Evolutionary conservation across 2,113 vertebrate species (phyloP).

Genomic region (Thermophis baileyi): DNA sequence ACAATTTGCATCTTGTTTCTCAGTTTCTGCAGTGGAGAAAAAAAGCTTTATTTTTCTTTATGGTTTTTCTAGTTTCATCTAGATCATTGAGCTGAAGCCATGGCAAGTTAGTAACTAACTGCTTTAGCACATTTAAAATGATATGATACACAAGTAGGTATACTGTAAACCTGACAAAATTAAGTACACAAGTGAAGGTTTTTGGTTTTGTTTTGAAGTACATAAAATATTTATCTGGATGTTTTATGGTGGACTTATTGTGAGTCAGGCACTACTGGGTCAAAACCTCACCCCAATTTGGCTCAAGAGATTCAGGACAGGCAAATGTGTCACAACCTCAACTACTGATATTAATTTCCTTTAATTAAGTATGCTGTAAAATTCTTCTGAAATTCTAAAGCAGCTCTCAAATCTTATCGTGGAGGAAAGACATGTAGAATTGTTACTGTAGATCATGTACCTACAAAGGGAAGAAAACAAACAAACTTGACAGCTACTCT

Average conservation of each 20-base stretch:
- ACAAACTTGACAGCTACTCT: not conserved
- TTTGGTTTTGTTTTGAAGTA: not conserved
- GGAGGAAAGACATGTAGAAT: not conserved
- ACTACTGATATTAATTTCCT: not conserved
- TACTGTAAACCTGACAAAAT: constrained; percentile 11
- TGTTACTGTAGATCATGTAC: not conserved
- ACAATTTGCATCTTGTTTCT: not conserved
- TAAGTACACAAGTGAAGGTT: constrained; percentile 4
- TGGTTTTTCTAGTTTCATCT: not conserved
- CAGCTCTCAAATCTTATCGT: not conserved
- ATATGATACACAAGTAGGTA: not conserved
- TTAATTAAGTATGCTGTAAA: not conserved
- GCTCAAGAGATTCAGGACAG: not conserved
- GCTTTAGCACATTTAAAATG: constrained; percentile 30
- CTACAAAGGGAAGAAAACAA: not conserved
- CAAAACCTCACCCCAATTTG: not conserved
- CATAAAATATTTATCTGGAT: not conserved
- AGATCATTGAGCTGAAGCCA: not conserved
- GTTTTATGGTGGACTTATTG: not conserved
- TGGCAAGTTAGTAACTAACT: constrained; percentile 18
- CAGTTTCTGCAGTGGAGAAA: not conserved
- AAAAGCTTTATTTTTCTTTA: not conserved
- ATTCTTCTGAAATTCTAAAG: not conserved
- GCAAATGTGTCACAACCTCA: not conserved
- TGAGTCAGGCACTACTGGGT: not conserved